These are phyloP conservation scores for Lasius platythorax DNA, from an alignment of 2,888 invertebrate species.

Conservation along the genomic window DNA sequence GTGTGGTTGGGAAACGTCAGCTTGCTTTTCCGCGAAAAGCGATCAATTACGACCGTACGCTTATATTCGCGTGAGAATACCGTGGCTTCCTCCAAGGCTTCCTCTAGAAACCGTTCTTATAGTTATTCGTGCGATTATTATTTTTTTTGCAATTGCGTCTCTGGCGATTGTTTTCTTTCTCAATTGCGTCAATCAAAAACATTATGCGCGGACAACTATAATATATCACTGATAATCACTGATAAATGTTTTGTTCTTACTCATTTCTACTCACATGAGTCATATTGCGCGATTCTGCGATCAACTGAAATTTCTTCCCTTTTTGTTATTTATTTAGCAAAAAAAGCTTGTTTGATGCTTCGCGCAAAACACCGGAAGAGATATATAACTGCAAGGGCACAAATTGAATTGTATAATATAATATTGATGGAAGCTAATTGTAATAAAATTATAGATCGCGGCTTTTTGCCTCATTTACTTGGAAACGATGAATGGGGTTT, in stretches of 20 bases:
- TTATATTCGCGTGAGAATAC: constrained; percentile 8
- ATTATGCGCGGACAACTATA: not conserved
- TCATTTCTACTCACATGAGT: not conserved
- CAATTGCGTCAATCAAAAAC: not conserved
- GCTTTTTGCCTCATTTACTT: constrained; percentile 59
- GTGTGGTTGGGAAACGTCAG: constrained; percentile 33
- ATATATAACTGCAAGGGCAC: not conserved
- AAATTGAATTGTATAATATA: constrained; percentile 60
- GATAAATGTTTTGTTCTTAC: not conserved
- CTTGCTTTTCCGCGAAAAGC: constrained; percentile 44
- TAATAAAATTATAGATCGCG: constrained; percentile 65
- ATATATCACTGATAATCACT: no score
- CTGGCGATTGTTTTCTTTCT: not conserved
- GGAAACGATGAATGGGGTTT: constrained; percentile 68
- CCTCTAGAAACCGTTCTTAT: constrained; percentile 15
- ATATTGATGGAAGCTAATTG: constrained; percentile 72
- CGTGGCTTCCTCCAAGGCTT: not conserved
- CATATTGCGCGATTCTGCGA: not conserved
- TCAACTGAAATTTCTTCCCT: not conserved
- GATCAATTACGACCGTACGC: constrained; percentile 25
- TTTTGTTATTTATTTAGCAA: not conserved
- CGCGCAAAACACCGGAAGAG: constrained; percentile 9
- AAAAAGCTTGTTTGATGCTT: not conserved
- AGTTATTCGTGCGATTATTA: constrained; percentile 4
- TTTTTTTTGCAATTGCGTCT: not conserved